phyloP scores from a whole-genome alignment of 2,797 vertebrate species.

The Pantherophis alleghaniensis region DNA sequence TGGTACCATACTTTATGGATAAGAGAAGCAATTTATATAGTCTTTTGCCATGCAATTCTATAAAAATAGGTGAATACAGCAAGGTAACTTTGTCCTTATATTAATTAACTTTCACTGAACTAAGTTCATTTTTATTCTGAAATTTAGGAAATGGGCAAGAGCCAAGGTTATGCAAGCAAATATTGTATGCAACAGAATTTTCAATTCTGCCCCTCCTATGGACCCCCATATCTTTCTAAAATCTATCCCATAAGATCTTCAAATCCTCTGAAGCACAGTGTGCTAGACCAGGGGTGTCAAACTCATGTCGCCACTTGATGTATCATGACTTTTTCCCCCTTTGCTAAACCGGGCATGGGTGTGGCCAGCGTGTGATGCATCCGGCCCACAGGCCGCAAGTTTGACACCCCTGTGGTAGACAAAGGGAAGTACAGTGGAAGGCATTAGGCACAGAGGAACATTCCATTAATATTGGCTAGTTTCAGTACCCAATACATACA shows the following conservation, averaged over 20 bases:
- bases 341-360: too few relatives aligned
- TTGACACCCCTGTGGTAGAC: background rate
- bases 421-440: background rate
- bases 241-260: background rate
- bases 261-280: background rate
- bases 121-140: background rate
- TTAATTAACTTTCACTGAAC: background rate
- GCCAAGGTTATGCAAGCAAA: background rate
- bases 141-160: background rate
- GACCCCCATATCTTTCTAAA: background rate
- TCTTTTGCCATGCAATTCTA: background rate
- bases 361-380: too few relatives aligned
- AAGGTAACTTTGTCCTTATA: background rate
- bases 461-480: background rate
- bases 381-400: too few relatives aligned
- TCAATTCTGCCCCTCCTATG: background rate
- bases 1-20: background rate
- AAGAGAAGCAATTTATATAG: background rate
- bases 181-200: background rate
- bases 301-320: too few relatives aligned
- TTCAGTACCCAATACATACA: background rate
- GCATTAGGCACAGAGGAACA: background rate
- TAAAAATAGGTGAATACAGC: background rate
- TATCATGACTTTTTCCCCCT: too few relatives aligned
- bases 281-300: too few relatives aligned